Conservation (phyloP, 92 coral and sea anemone species). For the Siderastrea siderea region DNA sequence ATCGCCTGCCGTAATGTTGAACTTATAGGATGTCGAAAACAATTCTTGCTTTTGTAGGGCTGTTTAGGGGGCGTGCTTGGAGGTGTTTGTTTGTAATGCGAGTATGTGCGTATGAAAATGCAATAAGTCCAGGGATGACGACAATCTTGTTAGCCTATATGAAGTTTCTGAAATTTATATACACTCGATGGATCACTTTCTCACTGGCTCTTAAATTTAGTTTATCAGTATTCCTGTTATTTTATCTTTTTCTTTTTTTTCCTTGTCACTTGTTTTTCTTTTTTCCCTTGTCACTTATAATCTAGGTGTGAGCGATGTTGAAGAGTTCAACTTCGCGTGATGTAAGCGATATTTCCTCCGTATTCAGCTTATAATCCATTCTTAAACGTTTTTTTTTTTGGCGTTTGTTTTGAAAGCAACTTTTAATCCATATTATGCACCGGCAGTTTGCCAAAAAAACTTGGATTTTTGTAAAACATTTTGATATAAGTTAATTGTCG, state of each 20-base stretch:
- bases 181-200: too few species aligned
- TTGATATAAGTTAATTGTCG: too few species aligned
- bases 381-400: not conserved
- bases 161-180: too few species aligned
- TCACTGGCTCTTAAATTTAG: not conserved
- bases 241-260: not conserved
- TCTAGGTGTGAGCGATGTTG: not conserved
- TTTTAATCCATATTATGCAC: not conserved
- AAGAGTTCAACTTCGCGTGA: conserved; percentile 7
- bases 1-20: not conserved
- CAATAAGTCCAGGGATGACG: too few species aligned
- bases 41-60: not conserved
- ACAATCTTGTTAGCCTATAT: too few species aligned
- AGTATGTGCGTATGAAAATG: too few species aligned
- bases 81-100: not conserved
- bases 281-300: too few species aligned
- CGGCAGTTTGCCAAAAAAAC: conserved; percentile 7
- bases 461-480: not conserved
- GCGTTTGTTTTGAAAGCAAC: conserved; percentile 4
- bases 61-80: not conserved
- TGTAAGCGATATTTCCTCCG: not conserved
- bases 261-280: not conserved
- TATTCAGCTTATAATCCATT: not conserved
- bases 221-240: not conserved
- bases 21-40: not conserved